These are phyloP conservation scores for Euura saliciscinereae DNA, from an alignment of 1,140 invertebrate genomes.

Conservation along the genomic window DNA sequence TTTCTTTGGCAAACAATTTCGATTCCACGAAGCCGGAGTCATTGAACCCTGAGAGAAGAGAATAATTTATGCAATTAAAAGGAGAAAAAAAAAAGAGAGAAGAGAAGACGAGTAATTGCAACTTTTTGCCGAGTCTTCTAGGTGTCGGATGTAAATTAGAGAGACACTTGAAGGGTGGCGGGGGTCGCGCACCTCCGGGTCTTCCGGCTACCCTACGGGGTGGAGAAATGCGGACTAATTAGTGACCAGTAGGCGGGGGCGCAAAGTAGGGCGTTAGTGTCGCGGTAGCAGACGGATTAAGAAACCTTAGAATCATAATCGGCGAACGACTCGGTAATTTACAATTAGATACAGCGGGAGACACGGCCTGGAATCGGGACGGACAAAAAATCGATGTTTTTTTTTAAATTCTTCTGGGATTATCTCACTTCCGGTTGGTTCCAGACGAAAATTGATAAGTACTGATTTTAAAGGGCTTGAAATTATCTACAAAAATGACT, in stretches of 20 bases:
- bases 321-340: background rate
- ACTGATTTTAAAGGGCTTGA: too few relatives aligned
- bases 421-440: too few relatives aligned
- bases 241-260: background rate
- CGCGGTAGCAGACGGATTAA: constrained; percentile 8
- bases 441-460: too few relatives aligned
- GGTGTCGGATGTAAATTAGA: constrained; percentile 11
- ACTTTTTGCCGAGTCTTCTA: background rate
- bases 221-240: constrained; percentile 8
- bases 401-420: too few relatives aligned
- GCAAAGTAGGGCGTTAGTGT: constrained; percentile 17
- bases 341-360: background rate
- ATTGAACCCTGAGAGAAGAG: too few relatives aligned
- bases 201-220: constrained; percentile 5
- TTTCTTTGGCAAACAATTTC: constrained; percentile 32
- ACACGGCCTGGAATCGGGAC: too few relatives aligned
- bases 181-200: constrained; percentile 13
- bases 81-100: background rate
- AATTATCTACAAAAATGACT: too few relatives aligned
- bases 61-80: background rate
- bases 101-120: background rate
- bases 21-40: too few relatives aligned
- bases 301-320: constrained; percentile 6
- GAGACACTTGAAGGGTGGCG: background rate
- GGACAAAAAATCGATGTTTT: too few relatives aligned